Base-by-base conservation (phyloP, 2,113 vertebrate genomes). In the Hylia prasina region DNA sequence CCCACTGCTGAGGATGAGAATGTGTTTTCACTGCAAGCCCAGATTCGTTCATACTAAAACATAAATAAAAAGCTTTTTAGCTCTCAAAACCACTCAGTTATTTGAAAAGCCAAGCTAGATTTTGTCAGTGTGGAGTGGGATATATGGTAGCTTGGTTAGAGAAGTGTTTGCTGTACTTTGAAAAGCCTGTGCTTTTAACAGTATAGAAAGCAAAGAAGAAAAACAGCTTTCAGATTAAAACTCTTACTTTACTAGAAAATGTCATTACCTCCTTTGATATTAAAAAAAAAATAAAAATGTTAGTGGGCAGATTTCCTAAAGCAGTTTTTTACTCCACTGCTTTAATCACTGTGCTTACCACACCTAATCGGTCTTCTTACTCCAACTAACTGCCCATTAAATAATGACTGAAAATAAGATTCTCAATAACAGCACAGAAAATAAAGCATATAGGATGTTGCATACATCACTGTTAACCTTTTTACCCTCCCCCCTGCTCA, bases 331-430 rank as follows among this genome's bases (percentile, higher is more conserved):
- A 73, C 60, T 47, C 77, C 58, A 73, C n/a, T 91, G 82, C 51
- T 94, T 95, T 92, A 88, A 94, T 83, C 56, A 86, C 63, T 73
- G 54, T 83, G 45, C 58, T 85, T 80, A 39, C 91, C 86, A 39
- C 69, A 81, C 50, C 27, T 90, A 72, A 94, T 96, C 33, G 5
- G 28, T 80, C 87, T 76, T 82, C 82, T 89, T 35, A 51, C 40
- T 78, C 48, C 24, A 14, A 63, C 58, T 87, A 94, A 93, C 78
- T 82, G 68, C 66, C 66, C 66, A 86, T 88, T 95, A 87, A 89
- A 89, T 61, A 95, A 94, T 66, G 84, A 31, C 71, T 73, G 89
- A 91, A 95, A 96, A 93, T 63, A 95, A 82, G 47, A 51, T 31
- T 82, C 71, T 86, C 82, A 85, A 73, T 91, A 96, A 58, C 64